A percentile compares a stretch with the other conserved stretches of the same genome.
phyloP scores from a whole-genome alignment of 2,797 vertebrate species.

The Falco berigora region DNA sequence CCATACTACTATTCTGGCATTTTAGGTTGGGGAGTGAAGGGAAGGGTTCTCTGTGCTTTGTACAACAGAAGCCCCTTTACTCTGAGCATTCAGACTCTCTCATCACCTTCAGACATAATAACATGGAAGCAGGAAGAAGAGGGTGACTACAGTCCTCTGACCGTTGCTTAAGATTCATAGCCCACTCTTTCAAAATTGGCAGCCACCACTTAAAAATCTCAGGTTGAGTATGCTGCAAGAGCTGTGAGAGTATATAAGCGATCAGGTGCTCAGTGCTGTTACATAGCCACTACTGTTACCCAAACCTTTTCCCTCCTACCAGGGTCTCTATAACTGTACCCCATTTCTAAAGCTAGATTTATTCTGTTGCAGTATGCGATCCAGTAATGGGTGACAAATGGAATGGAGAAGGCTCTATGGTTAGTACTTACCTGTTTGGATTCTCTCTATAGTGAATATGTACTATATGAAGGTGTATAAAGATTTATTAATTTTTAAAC shows the following conservation, averaged over 20 bases:
- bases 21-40: not conserved
- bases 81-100: not conserved
- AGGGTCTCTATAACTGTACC: not conserved
- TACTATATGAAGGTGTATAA: not conserved
- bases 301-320: not conserved
- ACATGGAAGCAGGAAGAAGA: not conserved
- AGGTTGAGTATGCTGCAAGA: not conserved
- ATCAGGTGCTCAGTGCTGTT: not conserved
- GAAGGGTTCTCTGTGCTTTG: not conserved
- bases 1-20: not conserved
- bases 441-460: not conserved
- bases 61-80: not conserved
- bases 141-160: not conserved
- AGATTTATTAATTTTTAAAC: not conserved
- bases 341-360: not conserved
- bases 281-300: not conserved
- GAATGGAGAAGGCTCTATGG: slow-evolving; percentile 89
- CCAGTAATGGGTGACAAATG: slow-evolving; percentile 93
- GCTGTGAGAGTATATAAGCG: not conserved
- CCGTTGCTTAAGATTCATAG: not conserved
- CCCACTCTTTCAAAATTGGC: not conserved
- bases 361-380: slow-evolving; percentile 86
- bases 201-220: not conserved
- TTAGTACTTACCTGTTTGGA: slow-evolving; percentile 52
- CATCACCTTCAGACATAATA: not conserved